Evolutionary conservation across 2,797 vertebrate species (phyloP).

Genomic region (Coregonus sp.): DNA sequence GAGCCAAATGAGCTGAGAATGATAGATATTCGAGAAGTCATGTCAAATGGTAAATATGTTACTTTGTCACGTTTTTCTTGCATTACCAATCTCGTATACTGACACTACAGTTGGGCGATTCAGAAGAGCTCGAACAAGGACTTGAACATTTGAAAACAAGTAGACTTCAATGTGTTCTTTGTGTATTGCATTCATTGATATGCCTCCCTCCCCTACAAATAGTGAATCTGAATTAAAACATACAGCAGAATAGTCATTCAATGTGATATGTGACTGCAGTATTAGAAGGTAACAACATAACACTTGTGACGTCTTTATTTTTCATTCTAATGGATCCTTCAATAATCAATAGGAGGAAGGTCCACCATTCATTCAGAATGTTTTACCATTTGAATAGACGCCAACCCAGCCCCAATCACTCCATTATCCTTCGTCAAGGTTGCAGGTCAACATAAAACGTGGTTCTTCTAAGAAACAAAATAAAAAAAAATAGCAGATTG

Average conservation of each 20-base stretch:
- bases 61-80: conserved; percentile 26
- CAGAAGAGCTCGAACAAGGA: background rate
- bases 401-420: conserved; percentile 67
- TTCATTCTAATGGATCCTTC: conserved; percentile 54
- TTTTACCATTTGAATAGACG: conserved; percentile 69
- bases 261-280: conserved; percentile 34
- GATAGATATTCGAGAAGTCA: conserved; percentile 45
- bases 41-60: conserved; percentile 63
- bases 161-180: background rate
- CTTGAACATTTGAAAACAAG: background rate
- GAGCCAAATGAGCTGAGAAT: conserved; percentile 74
- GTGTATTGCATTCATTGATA: conserved; percentile 12
- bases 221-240: conserved; percentile 22
- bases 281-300: conserved; percentile 40
- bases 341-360: conserved; percentile 72
- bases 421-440: conserved; percentile 79
- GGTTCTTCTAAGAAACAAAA: conserved; percentile 61
- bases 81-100: no score
- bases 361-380: conserved; percentile 40
- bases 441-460: conserved; percentile 78
- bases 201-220: conserved; percentile 16
- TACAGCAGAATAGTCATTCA: conserved; percentile 8
- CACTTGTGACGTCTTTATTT: conserved; percentile 41
- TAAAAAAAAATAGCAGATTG: conserved; percentile 70
- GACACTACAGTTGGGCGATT: no score